Conservation (phyloP, 2,113 vertebrate species). For the Carassius gibelio region DNA sequence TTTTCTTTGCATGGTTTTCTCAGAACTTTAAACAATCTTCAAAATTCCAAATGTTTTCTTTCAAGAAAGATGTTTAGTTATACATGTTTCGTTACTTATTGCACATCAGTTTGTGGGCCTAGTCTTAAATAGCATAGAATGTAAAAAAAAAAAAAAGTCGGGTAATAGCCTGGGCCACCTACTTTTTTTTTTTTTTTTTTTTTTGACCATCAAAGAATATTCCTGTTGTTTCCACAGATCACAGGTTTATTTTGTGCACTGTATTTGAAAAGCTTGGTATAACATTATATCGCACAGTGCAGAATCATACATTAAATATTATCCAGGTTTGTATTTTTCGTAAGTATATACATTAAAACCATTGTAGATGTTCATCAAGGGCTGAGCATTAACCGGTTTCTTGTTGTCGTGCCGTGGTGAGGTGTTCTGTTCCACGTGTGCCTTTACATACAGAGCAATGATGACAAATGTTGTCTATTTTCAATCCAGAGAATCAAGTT, state of each 20-base stretch:
- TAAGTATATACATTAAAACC: neutral
- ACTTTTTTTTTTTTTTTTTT: no score
- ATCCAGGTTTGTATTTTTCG: neutral
- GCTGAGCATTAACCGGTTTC: neutral
- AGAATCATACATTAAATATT: neutral
- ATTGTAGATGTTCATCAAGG: neutral
- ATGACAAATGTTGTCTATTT: slow-evolving; percentile 34
- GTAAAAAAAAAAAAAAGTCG: no score
- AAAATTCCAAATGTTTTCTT: neutral
- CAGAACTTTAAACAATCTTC: neutral
- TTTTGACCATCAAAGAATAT: neutral
- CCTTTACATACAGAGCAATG: slow-evolving; percentile 51
- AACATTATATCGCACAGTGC: neutral
- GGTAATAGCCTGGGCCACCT: no score
- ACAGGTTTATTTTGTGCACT: neutral
- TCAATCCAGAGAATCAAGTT: slow-evolving; percentile 35
- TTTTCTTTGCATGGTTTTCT: neutral
- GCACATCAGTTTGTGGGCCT: neutral
- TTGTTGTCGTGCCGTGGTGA: neutral
- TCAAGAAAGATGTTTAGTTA: neutral
- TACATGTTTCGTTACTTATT: neutral
- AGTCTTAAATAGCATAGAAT: neutral
- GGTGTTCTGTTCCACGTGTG: slow-evolving; percentile 37
- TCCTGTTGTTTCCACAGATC: neutral
- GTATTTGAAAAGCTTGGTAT: neutral